These are phyloP conservation scores for Hippoglossus stenolepis DNA, from an alignment of 2,113 vertebrate genomes.

Conservation along the genomic window DNA sequence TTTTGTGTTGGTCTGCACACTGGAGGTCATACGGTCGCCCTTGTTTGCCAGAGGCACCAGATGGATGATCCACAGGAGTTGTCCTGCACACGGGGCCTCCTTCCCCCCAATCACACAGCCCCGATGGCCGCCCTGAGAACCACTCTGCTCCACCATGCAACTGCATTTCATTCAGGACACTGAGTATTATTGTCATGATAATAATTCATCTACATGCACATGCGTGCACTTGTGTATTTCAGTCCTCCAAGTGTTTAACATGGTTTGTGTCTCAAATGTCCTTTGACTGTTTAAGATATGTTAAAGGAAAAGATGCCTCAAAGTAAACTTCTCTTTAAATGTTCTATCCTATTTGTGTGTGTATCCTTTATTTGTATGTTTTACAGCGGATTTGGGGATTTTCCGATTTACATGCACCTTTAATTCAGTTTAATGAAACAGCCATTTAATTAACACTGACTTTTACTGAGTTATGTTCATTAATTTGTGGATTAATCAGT, in stretches of 20 bases:
- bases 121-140: conserved; percentile 17
- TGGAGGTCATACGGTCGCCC: conserved; percentile 48
- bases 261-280: no score
- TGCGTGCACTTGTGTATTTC: no score
- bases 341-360: no score
- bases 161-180: no score
- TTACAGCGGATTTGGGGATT: background rate
- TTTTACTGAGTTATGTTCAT: background rate
- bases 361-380: no score
- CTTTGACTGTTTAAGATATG: no score
- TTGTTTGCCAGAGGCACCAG: conserved; percentile 64
- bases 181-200: no score
- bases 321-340: no score
- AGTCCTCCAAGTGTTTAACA: no score
- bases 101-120: conserved; percentile 14
- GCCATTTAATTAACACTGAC: background rate
- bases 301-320: no score
- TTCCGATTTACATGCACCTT: background rate
- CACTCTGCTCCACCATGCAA: background rate
- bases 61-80: conserved; percentile 63
- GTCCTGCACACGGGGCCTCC: conserved; percentile 31
- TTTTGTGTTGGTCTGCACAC: conserved; percentile 8
- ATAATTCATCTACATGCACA: no score
- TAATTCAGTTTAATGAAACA: background rate
- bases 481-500: no score